Conservation (phyloP, 2,113 vertebrate genomes). For the Hyperoodon ampullatus region DNA sequence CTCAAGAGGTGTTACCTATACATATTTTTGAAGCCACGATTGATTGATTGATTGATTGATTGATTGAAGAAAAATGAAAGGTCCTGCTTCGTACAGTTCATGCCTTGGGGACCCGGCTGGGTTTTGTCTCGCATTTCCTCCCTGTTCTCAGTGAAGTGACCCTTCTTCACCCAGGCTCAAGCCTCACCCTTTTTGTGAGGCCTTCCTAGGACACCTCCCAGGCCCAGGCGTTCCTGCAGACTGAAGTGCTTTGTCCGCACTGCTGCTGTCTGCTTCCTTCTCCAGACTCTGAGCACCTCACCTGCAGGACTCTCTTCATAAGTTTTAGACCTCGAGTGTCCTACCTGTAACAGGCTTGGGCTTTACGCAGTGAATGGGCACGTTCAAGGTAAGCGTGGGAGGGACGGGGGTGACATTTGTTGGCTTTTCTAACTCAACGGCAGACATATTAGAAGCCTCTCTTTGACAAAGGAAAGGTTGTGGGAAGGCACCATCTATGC, state of each 20-base stretch:
- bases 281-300: not conserved
- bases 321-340: accelerated
- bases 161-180: not conserved
- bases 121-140: not conserved
- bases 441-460: not conserved
- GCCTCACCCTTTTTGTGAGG: not conserved
- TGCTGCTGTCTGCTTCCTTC: not conserved
- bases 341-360: not conserved
- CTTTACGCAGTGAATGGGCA: not conserved
- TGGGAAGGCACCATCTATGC: not conserved
- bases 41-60: not conserved
- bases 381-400: not conserved
- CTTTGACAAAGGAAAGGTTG: not conserved
- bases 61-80: not conserved
- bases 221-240: not conserved
- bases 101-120: not conserved
- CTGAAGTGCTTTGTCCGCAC: not conserved
- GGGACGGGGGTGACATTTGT: not conserved
- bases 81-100: not conserved
- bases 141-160: not conserved
- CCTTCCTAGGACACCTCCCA: not conserved
- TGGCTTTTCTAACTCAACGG: not conserved
- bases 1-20: not conserved
- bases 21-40: not conserved
- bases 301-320: not conserved